Conservation (phyloP, 2,797 vertebrate species). For the Phyllotis vaccarum region DNA sequence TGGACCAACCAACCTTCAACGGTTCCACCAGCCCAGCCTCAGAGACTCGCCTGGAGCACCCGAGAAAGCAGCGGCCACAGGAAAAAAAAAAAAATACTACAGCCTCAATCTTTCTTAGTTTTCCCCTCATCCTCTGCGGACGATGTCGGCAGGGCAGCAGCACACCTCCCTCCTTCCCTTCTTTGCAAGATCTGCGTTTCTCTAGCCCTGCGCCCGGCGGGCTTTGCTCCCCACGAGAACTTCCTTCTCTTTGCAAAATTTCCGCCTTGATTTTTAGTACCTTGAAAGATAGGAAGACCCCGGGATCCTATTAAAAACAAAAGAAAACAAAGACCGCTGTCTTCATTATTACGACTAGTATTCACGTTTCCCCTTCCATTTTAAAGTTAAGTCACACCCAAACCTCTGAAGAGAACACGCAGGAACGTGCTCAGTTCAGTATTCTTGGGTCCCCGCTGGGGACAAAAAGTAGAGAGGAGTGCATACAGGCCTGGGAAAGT, state of each 20-base stretch:
- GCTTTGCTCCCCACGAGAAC: neutral
- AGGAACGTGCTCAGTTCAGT: neutral
- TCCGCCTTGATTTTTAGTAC: neutral
- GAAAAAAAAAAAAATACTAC: neutral
- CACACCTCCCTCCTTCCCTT: neutral
- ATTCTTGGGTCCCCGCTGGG: neutral
- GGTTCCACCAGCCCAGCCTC: neutral
- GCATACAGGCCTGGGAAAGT: conserved; percentile 11
- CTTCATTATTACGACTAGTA: neutral
- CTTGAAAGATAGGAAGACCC: neutral
- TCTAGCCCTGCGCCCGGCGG: no score
- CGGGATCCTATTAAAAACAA: neutral
- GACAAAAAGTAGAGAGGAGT: neutral
- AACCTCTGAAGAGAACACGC: neutral
- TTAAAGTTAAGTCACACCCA: neutral
- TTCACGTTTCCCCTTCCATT: neutral
- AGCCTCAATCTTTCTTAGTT: neutral
- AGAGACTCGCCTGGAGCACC: neutral
- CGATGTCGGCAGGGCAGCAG: neutral
- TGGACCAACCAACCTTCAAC: neutral
- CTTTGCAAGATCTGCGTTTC: neutral
- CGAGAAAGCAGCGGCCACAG: rapidly evolving
- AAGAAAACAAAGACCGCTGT: neutral
- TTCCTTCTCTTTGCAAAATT: neutral
- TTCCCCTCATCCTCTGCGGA: rapidly evolving